Conservation (phyloP, 2,888 invertebrate species). For the Beris chalybata region DNA sequence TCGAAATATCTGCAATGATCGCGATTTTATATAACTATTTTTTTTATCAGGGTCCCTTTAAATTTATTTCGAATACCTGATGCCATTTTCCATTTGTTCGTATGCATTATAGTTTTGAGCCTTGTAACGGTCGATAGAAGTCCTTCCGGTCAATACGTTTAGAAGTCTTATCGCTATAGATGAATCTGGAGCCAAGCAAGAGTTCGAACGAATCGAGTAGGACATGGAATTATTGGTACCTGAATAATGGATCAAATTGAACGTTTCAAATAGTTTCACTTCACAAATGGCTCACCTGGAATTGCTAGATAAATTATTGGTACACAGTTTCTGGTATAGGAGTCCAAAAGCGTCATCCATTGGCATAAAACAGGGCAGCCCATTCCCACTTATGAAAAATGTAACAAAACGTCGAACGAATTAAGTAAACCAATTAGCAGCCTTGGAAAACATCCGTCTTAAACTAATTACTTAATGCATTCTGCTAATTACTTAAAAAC, state of each 20-base stretch:
- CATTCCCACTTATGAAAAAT: no score
- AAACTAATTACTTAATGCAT: no score
- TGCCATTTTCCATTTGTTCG: conserved; percentile 1
- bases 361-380: no score
- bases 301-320: conserved; percentile 13
- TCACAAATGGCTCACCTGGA: background rate
- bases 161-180: background rate
- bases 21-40: no score
- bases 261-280: background rate
- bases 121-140: background rate
- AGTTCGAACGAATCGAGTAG: background rate
- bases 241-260: background rate
- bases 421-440: no score
- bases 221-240: conserved; percentile 2
- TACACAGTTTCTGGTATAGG: background rate
- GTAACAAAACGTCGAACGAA: no score
- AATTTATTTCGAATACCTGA: background rate
- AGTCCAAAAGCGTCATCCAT: conserved; percentile 3
- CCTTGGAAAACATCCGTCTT: no score
- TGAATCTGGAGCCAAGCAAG: background rate
- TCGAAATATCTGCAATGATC: conserved; percentile 1
- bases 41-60: no score
- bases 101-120: background rate
- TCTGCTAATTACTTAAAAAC: no score
- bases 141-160: background rate